phyloP scores from a whole-genome alignment of 2,113 vertebrate species.

The Rhinoptilus africanus region DNA sequence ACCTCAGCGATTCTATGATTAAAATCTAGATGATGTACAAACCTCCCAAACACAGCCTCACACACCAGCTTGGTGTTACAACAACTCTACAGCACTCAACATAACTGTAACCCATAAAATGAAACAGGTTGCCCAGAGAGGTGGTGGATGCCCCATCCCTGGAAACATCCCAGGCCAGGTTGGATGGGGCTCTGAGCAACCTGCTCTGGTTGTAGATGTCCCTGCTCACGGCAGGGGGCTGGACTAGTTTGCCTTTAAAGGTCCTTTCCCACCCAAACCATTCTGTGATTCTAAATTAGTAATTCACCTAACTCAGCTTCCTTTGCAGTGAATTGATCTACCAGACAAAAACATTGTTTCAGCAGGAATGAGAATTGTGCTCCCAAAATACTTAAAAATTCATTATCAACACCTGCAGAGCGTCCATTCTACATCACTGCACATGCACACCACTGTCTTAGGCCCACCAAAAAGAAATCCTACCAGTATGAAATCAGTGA shows the following conservation, averaged over 20 bases:
- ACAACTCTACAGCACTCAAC: neutral
- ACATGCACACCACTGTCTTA: neutral
- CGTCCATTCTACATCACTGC: neutral
- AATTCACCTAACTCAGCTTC: neutral
- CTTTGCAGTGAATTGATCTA: neutral
- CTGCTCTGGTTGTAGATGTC: neutral
- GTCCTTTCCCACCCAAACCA: neutral
- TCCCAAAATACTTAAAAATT: neutral
- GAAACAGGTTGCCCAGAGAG: neutral
- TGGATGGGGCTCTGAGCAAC: neutral
- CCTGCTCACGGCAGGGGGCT: neutral
- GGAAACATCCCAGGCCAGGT: neutral
- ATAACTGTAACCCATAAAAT: neutral
- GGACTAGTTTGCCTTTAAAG: neutral
- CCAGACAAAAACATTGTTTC: neutral
- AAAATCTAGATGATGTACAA: neutral
- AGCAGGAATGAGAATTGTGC: neutral
- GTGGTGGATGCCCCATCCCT: neutral
- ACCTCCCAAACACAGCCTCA: neutral
- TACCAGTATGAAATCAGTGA: neutral
- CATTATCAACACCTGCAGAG: neutral
- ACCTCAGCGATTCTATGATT: too few species aligned
- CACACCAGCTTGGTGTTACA: neutral
- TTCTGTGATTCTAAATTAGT: neutral
- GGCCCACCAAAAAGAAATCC: neutral